phyloP scores from a whole-genome alignment of 2,113 vertebrate genomes.

The Sylvilagus bachmani region DNA sequence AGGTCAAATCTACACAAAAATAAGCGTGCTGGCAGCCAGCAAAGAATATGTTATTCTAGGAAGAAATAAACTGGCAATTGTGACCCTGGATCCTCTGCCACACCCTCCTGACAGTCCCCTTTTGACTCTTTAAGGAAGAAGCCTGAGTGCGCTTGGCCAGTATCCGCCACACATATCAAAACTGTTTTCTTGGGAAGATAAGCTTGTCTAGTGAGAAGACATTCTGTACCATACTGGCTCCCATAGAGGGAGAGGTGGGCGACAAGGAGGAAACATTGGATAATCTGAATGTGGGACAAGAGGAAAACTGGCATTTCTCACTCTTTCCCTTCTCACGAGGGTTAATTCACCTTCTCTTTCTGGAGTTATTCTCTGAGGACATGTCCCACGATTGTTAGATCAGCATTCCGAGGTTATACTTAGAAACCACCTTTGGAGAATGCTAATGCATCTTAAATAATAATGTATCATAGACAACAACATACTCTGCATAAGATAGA shows the following conservation, averaged over 20 bases:
- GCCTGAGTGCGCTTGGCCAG: not conserved
- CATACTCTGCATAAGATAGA: not conserved
- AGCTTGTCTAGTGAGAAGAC: slow-evolving; percentile 43
- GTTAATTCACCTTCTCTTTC: not conserved
- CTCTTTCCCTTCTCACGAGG: not conserved
- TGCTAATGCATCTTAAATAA: not conserved
- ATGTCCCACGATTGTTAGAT: not conserved
- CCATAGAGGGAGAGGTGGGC: not conserved
- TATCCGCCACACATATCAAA: slow-evolving; percentile 36
- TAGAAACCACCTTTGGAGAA: not conserved
- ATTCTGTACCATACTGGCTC: not conserved
- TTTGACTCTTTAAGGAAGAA: slow-evolving; percentile 71
- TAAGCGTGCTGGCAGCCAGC: slow-evolving; percentile 61
- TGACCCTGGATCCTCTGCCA: slow-evolving; percentile 42
- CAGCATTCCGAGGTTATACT: not conserved
- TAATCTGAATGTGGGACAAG: not conserved
- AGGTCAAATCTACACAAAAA: slow-evolving; percentile 59
- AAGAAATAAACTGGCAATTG: slow-evolving; percentile 18
- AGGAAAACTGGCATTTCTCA: not conserved
- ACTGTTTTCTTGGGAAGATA: slow-evolving; percentile 39
- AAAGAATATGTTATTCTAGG: slow-evolving; percentile 66
- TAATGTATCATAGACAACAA: not conserved
- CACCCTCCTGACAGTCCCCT: slow-evolving; percentile 44
- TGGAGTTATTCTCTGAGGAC: not conserved
- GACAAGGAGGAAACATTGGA: not conserved